phyloP scores from a whole-genome alignment of 2,113 vertebrate species.

The Pachypanchax playfairii region DNA sequence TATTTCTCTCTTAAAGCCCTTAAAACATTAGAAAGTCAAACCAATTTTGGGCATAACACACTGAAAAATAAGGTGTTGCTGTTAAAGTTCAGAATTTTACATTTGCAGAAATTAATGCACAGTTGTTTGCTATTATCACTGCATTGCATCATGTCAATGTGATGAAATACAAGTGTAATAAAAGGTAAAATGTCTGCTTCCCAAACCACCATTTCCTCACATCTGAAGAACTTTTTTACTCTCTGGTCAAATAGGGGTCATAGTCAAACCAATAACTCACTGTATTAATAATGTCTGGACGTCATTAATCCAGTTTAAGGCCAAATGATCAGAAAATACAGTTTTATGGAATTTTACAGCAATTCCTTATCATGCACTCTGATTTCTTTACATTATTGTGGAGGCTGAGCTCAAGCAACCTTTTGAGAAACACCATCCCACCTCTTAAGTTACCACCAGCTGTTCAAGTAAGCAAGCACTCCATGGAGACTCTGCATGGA shows the following conservation, averaged over 20 bases:
- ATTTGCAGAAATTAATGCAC: slow-evolving; percentile 1
- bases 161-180: not conserved
- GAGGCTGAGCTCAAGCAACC: slow-evolving; percentile 6
- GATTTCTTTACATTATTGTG: not conserved
- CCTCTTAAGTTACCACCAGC: slow-evolving; percentile 16
- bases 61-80: not conserved
- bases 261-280: not conserved
- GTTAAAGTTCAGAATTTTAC: not conserved
- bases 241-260: not conserved
- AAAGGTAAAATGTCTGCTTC: slow-evolving; percentile 1
- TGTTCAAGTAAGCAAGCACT: slow-evolving; percentile 16
- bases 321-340: not conserved
- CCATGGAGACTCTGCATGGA: slow-evolving; percentile 13
- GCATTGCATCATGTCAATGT: slow-evolving; percentile 4
- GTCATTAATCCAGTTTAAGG: not conserved
- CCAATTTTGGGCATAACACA: not conserved
- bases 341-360: not conserved
- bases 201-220: slow-evolving; percentile 1
- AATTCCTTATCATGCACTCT: not conserved
- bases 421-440: slow-evolving; percentile 14
- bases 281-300: not conserved
- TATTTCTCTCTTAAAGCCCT: too few species aligned
- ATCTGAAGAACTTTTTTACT: not conserved
- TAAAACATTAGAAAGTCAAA: too few species aligned
- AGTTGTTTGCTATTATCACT: slow-evolving; percentile 3